Evolutionary conservation across 2,888 invertebrate species (phyloP).

Genomic region (Drosophila histrio): DNA sequence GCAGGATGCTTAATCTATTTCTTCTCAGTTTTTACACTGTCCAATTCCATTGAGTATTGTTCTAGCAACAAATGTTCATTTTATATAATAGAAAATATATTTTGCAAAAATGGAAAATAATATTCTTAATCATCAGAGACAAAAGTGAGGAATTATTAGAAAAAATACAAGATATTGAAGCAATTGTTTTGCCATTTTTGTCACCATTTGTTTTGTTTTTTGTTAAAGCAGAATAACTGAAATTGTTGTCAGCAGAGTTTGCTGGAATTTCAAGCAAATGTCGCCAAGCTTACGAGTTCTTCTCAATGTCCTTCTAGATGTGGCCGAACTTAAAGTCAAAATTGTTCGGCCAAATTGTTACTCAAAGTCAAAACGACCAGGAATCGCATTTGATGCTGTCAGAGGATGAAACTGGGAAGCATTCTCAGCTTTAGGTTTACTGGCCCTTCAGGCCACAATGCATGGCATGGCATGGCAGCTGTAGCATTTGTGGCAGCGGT

Average conservation of each 20-base stretch:
- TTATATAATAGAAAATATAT: no score
- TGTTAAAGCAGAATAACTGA: not conserved
- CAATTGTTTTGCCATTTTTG: not conserved
- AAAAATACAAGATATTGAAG: not conserved
- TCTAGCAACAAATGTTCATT: no score
- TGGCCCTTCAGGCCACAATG: conserved; percentile 49
- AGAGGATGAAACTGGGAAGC: conserved; percentile 19
- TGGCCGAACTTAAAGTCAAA: conserved; percentile 56
- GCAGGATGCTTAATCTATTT: no score
- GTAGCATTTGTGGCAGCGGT: conserved; percentile 61
- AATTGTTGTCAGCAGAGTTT: conserved; percentile 22
- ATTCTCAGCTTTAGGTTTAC: conserved; percentile 30
- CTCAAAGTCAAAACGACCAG: conserved; percentile 44
- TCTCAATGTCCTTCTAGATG: conserved; percentile 21
- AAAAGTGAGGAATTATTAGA: not conserved
- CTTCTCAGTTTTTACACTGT: no score
- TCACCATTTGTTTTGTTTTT: not conserved
- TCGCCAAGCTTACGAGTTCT: conserved; percentile 5
- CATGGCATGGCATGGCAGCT: conserved; percentile 49
- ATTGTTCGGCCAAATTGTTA: conserved; percentile 54
- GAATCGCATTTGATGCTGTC: conserved; percentile 33
- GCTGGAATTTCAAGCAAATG: conserved; percentile 22
- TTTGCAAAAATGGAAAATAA: no score
- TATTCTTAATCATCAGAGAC: no score
- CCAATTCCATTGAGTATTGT: no score